Base-by-base conservation (phyloP, 1,140 invertebrate genomes). In the Danaus plexippus region DNA sequence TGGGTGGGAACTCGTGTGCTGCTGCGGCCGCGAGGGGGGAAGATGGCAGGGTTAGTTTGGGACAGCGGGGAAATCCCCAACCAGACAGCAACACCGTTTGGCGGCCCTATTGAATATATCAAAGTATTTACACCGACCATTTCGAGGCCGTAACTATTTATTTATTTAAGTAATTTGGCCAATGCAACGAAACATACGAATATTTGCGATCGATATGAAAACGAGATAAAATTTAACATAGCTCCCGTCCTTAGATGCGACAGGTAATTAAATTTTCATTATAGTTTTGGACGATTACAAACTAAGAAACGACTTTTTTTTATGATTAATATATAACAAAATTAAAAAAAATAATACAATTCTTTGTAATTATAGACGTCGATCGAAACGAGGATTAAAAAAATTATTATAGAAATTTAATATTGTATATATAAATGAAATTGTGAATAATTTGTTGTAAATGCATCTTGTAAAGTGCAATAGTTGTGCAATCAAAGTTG, bases 61-160 rank as follows among this genome's bases (percentile, higher is more conserved):
- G 89, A 54, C 91, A 91, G 66, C 73, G 89, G 59, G 89, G 89
- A 9, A 90, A 91, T 62, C 90, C 89, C 50, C 90, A 91, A 71
- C 90, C 90, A 66, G 89, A 90, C 64, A 90, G 90, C 56, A 91
- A 91, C 64, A 90, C 90, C 62, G 91, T 92, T 54, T 92, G 91
- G 91, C 80, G 91, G 78, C 91, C 87, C 43, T 88, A 88, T 72
- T 88, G 71, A 80, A 70, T 57, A 49, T 43, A 58, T 41, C 42
- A 47, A 61, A 43, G 42, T 50, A 42, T 50, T 11, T 12, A 43
- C 9, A 48, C 47, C 7, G 52, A 48, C 46, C 12, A 53, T 40
- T 48, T 32, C 45, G 50, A 59, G 49, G 47, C 12, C 22, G 22
- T 32, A 32, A 32, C 15, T 15, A 49, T 46, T 13, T 9, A 42